Evolutionary conservation across 2,888 invertebrate genomes (phyloP).

Genomic region (Eupsilia transversa): DNA sequence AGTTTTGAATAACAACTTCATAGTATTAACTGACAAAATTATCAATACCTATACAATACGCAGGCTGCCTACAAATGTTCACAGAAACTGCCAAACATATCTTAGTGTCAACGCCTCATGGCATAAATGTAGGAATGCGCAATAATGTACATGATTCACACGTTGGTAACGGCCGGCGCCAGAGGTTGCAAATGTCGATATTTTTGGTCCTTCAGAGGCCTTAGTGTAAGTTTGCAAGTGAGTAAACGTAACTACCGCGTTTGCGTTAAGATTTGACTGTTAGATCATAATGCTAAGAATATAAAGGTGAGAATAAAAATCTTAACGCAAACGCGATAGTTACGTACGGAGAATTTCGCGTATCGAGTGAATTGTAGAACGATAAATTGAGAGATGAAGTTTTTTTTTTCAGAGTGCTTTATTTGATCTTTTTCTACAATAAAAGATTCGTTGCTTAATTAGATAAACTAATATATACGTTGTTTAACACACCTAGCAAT

Average conservation of each 20-base stretch:
- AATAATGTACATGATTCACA: slow-evolving; percentile 58
- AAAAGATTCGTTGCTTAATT: neutral
- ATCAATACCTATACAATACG: neutral
- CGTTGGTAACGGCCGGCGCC: slow-evolving; percentile 34
- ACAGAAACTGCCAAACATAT: slow-evolving; percentile 35
- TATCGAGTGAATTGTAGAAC: neutral
- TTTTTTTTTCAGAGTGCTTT: too few species aligned
- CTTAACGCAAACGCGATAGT: too few species aligned
- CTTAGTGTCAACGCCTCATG: slow-evolving; percentile 18
- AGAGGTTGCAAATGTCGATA: slow-evolving; percentile 26
- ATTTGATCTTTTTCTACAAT: neutral
- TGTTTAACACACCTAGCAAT: neutral
- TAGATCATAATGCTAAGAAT: too few species aligned
- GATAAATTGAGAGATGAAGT: neutral
- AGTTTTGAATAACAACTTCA: slow-evolving; percentile 19
- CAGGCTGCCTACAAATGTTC: slow-evolving; percentile 43
- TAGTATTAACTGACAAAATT: slow-evolving; percentile 30
- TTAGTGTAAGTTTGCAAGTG: too few species aligned
- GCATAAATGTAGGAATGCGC: slow-evolving; percentile 39
- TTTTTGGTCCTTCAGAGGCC: slow-evolving; percentile 22
- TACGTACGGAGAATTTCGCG: slow-evolving; percentile 18
- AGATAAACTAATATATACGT: neutral
- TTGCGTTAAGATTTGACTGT: too few species aligned
- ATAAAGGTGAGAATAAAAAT: too few species aligned
- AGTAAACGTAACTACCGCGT: too few species aligned